Base-by-base conservation (phyloP, 2,888 invertebrate species). In the Oconnorella tubifera region DNA sequence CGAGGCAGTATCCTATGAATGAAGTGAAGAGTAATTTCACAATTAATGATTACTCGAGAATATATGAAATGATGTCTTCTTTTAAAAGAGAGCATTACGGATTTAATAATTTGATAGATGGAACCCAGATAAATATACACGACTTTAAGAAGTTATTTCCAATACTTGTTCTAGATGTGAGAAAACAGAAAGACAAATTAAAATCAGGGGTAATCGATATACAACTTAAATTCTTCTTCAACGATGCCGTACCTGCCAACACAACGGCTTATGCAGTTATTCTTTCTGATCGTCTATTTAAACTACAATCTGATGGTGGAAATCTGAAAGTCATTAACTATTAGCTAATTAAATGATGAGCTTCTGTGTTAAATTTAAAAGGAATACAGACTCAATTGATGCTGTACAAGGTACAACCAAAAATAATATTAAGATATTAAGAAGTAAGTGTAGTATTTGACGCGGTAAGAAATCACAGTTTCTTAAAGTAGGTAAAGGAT, bases 101-200 rank as follows among this genome's bases (percentile, higher is more conserved):
- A 25, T 51, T 51, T 25, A 51, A 51, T 51, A 19, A 10, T 51
- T 25, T 51, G 10, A 25, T 51, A 23, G 53, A 27, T 6, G 53
- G 53, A 19, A 51, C 53, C 6, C 53, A 51, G 25, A 25, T 51
- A 51, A 51, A 51, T 51, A 19, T 19, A 6, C 25, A 10, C 6
- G 53, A 10, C 6, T 51, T 51, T 25, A 51, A 51, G 25, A 19
- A 10, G 25, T 6, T 51, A 10, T 51, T 51, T 23, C 53, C 53
- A 23, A 51, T 51, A 19, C 14, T 51, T 51, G 53, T 51, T 51
- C 25, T 51, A 19, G 53, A 51, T 51, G 53, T 51, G 6, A 51
- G 53, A 51, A 10, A 51, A 6, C 53, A 51, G 25, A 51, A 25
- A 19, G 53, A 51, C 10, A 51, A 51, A 51, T 25, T 51, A 23